Evolutionary conservation across 2,888 invertebrate genomes (phyloP), one percentile per base, ranked within the genome.

Genomic region (Noctua janthina): DNA sequence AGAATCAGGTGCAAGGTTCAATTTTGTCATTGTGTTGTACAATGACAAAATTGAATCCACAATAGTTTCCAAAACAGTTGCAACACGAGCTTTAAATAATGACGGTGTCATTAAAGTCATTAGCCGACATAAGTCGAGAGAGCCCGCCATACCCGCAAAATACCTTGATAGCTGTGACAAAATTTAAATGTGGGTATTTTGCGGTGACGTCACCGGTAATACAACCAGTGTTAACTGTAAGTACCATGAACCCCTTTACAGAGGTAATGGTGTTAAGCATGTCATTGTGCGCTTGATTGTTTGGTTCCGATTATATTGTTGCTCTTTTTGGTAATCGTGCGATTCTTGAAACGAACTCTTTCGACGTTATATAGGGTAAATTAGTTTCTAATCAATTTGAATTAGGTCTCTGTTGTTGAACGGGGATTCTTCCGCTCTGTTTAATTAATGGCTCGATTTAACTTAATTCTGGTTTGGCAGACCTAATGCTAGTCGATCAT

Each of bases 201-300:
- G 82, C 11, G 79, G 78, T 87, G 85, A 89, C 83, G 83, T 89
- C 88, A 89, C 29, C 46, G 7, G 67, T 39, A 39, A 39, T 66
- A 49, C 29, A 78, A 77, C 81, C 66, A 76, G 81, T 80, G 69
- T 66, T 82, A 82, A 74, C 72, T 68, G 69, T 77, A 56, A 76
- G 74, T 84, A 74, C 67, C 64, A 74, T 70, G 74, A 70, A 78
- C 69, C 69, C 72, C 66, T 78, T 78, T 62, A 68, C 66, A 49
- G 64, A 77, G 70, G 64, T 85, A 80, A 77, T 69, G 64, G 76
- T 54, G 78, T 62, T 51, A 73, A 76, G 54, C 35, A 51, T 78
- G n/a, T n/a, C n/a, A n/a, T n/a, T n/a, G 64, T 46, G 43, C 20
- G 59, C 46, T 43, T 74, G 54, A 70, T 76, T 74, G 20, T n/a